These are phyloP conservation scores for Trissolcus basalis DNA, from an alignment of 1,140 invertebrate species.

Conservation along the genomic window DNA sequence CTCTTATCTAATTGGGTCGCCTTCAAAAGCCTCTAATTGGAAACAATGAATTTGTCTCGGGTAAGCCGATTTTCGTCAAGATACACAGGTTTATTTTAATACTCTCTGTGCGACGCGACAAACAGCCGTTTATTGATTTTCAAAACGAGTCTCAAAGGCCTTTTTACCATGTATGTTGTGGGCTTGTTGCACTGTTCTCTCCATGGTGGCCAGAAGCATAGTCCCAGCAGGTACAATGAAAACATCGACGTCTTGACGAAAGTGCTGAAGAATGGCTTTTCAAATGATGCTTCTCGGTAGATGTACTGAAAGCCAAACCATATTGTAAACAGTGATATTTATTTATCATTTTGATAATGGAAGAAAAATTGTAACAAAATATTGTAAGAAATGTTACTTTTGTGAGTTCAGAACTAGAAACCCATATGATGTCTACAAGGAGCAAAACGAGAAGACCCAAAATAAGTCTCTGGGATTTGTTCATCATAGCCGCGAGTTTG, in stretches of 20 bases:
- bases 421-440: conserved; percentile 91
- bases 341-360: too few species aligned
- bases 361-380: neutral
- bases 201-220: conserved; percentile 90
- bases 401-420: conserved; percentile 89
- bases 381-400: conserved; percentile 77
- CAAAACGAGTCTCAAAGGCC: conserved; percentile 1
- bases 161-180: conserved; percentile 80
- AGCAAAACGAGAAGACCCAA: conserved; percentile 86
- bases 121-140: conserved; percentile 22
- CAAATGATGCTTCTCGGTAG: conserved; percentile 85
- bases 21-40: conserved; percentile 17
- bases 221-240: conserved; percentile 87
- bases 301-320: conserved; percentile 81
- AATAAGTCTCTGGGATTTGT: conserved; percentile 84
- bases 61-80: conserved; percentile 24
- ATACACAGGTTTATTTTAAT: conserved; percentile 19
- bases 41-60: conserved; percentile 14
- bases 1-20: conserved; percentile 41
- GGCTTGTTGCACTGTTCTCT: conserved; percentile 84
- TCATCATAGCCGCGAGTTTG: conserved; percentile 77
- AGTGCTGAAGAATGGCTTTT: conserved; percentile 93
- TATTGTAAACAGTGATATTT: too few species aligned
- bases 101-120: neutral
- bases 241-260: conserved; percentile 94